Base-by-base conservation (phyloP, 2,797 vertebrate genomes). In the Tangara arthus region DNA sequence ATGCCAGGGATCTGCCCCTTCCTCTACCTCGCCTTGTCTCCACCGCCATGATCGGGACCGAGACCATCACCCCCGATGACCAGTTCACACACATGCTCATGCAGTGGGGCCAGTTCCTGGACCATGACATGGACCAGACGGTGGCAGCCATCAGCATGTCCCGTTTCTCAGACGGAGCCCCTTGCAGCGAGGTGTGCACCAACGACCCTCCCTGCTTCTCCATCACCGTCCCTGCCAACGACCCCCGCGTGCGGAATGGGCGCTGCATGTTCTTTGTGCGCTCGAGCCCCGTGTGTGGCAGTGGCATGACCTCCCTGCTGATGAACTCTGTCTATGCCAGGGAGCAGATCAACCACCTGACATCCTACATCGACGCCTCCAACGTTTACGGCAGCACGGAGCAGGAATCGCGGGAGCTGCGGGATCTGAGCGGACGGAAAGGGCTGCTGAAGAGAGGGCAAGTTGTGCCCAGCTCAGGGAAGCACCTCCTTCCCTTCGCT, bases 101-200 rank as follows among this genome's bases (percentile, higher is more conserved):
- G 97, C 97, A 98, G 41, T 98, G 97, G 97, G 97, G 97, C 5
- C 97, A 98, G 87, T 98, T 98, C 61, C 87, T 98, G 82, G 97
- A 98, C 85, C 97, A 98, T 0, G 97, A 98, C 77, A 84, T 98
- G 93, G 97, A 98, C 88, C 97, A 97, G 92, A 98, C 97, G 0
- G 97, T 98, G 88, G 97, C 97, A 27, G 97, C 97, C 42, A 97
- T 98, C 14, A 97, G 97, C 91, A 98, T 97, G 97, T 97, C 97
- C 3, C 97, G 97, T 23, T 98, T 98, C 92, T 97, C 97, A 0
- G 97, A 98, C 0, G 96, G 96, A 23, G 84, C 93, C 1, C 96
- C 97, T 34, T 98, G 97, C 93, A 97, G 96, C 9, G 52, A 96
- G 89, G 97, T 97, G 47, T 98, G 97, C 92, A 97, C 80, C 91